Conservation (phyloP, 92 coral and sea anemone genomes). For the Pocillopora meandrina region DNA sequence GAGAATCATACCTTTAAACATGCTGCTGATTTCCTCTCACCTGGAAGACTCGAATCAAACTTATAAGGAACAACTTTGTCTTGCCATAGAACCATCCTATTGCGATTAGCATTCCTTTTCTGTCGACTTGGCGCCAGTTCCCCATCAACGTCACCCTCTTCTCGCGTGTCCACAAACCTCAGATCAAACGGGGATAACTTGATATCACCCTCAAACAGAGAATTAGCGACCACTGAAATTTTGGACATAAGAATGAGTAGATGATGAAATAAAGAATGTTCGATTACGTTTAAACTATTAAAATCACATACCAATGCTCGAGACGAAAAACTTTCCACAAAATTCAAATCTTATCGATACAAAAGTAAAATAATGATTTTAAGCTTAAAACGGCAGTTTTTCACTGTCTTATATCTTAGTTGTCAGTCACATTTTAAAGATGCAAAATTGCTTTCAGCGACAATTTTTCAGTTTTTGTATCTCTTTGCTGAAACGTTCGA, state of each 20-base stretch:
- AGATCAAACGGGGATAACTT: conserved; percentile 43
- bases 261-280: background rate
- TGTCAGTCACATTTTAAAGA: too few relatives aligned
- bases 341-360: too few relatives aligned
- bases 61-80: conserved; percentile 65
- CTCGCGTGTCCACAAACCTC: conserved; percentile 36
- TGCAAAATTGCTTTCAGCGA: too few relatives aligned
- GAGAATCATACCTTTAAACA: background rate
- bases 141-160: conserved; percentile 49
- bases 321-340: too few relatives aligned
- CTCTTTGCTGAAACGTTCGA: too few relatives aligned
- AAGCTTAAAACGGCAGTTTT: too few relatives aligned
- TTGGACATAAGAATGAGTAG: background rate
- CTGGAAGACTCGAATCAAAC: conserved; percentile 65
- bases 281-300: background rate
- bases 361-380: too few relatives aligned
- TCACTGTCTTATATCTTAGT: too few relatives aligned
- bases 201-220: conserved; percentile 82
- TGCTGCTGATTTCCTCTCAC: conserved; percentile 18
- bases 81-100: conserved; percentile 62
- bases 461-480: too few relatives aligned
- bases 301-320: too few relatives aligned
- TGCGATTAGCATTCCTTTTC: conserved; percentile 68
- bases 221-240: conserved; percentile 6
- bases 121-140: conserved; percentile 18